Percentiles rank a stretch among this genome's conserved stretches.
These are phyloP conservation scores for Melipona beecheii DNA, from an alignment of 2,888 invertebrate genomes.

Conservation along the genomic window DNA sequence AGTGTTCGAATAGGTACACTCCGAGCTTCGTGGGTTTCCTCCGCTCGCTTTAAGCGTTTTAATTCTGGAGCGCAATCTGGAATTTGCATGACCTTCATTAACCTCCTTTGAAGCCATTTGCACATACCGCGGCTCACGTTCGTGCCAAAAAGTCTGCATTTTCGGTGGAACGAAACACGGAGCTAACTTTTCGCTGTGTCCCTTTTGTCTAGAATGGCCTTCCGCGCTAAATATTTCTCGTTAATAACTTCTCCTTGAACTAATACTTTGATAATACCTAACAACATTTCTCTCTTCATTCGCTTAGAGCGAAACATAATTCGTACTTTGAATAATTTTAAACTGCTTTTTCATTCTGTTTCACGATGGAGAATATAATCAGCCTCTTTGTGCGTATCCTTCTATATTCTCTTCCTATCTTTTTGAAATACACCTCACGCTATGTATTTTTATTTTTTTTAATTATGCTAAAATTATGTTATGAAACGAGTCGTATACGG, in stretches of 20 bases:
- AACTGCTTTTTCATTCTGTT: not conserved
- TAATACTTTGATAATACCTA: not conserved
- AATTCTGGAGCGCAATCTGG: slow-evolving; percentile 26
- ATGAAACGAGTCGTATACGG: too few species aligned
- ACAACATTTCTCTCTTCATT: too few species aligned
- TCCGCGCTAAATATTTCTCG: not conserved
- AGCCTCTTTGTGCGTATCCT: too few species aligned
- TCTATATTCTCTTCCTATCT: too few species aligned
- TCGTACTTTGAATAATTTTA: not conserved
- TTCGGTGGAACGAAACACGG: not conserved
- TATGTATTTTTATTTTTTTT: too few species aligned
- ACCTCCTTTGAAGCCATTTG: slow-evolving; percentile 19
- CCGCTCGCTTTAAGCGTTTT: slow-evolving; percentile 4
- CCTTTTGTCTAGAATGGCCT: not conserved
- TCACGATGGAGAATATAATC: not conserved
- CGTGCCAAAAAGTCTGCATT: not conserved
- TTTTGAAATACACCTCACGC: too few species aligned
- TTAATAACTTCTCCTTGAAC: not conserved
- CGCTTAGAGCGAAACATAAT: not conserved
- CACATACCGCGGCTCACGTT: slow-evolving; percentile 2
- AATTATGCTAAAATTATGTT: too few species aligned
- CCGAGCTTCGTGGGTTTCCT: not conserved
- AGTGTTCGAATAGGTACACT: not conserved
- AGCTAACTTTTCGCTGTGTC: not conserved
- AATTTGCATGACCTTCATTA: slow-evolving; percentile 36